phyloP scores from a whole-genome alignment of 1,140 invertebrate species.

The Grapholita molesta region DNA sequence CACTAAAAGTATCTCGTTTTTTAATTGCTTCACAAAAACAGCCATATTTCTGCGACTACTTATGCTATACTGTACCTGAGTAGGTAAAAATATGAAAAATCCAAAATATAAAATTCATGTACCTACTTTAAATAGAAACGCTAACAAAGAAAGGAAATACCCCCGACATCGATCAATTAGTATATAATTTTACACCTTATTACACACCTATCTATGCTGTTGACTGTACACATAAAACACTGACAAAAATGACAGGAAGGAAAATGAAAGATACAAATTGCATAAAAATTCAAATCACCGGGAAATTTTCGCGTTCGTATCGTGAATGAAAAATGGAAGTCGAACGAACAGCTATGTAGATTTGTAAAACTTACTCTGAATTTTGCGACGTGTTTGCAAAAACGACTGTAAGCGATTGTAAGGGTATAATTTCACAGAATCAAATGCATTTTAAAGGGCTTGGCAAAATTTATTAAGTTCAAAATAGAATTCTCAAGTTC shows the following conservation, averaged over 20 bases:
- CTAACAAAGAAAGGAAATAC: too few relatives aligned
- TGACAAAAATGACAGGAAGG: background rate
- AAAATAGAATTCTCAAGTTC: background rate
- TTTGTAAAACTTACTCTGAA: background rate
- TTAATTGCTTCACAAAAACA: too few relatives aligned
- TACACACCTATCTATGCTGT: too few relatives aligned
- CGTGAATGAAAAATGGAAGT: slow-evolving; percentile 4
- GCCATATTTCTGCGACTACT: too few relatives aligned
- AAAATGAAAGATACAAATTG: slow-evolving; percentile 16
- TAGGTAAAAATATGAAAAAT: too few relatives aligned
- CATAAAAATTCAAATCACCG: slow-evolving; percentile 16
- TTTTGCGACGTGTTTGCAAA: background rate
- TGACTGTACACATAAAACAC: too few relatives aligned
- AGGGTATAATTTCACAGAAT: background rate
- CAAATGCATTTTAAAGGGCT: background rate
- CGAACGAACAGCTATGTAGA: background rate
- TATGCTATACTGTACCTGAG: too few relatives aligned
- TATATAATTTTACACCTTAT: too few relatives aligned
- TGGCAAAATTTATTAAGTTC: background rate
- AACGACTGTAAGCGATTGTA: background rate
- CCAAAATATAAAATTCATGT: too few relatives aligned
- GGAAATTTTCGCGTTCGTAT: slow-evolving; percentile 2
- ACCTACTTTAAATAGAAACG: too few relatives aligned
- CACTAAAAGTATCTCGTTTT: too few relatives aligned
- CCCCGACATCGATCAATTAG: too few relatives aligned